Base-by-base conservation (phyloP, 2,888 invertebrate genomes). In the Drosophila flavopinicola region DNA sequence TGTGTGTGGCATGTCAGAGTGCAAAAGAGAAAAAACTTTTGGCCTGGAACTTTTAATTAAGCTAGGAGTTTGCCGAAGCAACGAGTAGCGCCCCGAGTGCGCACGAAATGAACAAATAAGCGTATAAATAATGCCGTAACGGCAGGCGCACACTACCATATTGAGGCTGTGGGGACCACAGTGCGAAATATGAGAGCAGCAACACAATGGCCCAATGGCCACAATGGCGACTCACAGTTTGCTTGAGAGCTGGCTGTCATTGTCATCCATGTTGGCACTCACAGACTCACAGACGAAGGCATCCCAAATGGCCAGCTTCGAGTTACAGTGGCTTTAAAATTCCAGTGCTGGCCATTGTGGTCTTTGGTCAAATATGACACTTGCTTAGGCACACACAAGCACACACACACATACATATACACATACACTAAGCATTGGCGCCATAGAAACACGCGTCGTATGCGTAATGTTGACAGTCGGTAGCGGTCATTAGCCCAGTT, bases 61-160 rank as follows among this genome's bases (percentile, higher is more conserved):
- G 78, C 45, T 49, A 53, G 41, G 44, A 66, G 60, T 69, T 69
- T 58, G 58, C 17, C 37, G 45, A 41, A 45, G 37, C 61, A 42
- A 32, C 49, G 75, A 66, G 64, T 47, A 52, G 58, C 48, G 58
- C 61, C 53, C 56, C 63, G 60, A 75, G 78, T 68, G 78, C 61
- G 53, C 47, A 60, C 74, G 57, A 79, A 84, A 84, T 77, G 75
- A 84, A 80, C 84, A 84, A 80, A 84, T 84, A 84, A 80, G 80
- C 73, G 75, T 78, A 80, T 84, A 79, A 80, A 79, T 84, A 78
- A 80, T 79, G 72, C 78, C 64, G 60, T 68, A 79, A 79, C 65
- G 64, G 52, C 49, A 61, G 49, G 47, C 60, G 11, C 30, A 63
- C 48, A 53, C 58, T 37, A 7, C 59, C 69, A 73, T 60, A 69